Evolutionary conservation across 2,797 vertebrate genomes (phyloP), one percentile per base, ranked within the genome.

Genomic region (Diceros bicornis): DNA sequence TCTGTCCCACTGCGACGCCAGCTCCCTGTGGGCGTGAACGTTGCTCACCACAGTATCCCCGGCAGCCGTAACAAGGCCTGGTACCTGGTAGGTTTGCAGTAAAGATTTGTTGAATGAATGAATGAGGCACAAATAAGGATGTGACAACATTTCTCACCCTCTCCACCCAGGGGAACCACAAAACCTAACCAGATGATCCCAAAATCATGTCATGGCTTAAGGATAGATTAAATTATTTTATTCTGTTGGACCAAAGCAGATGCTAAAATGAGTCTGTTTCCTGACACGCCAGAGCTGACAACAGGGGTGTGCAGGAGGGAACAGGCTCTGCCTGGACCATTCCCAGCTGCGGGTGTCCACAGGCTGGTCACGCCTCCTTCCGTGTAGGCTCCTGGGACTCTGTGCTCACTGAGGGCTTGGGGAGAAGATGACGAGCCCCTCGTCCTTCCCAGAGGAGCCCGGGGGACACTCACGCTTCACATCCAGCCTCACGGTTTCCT

Each of bases 391-490:
- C 84, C 71, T 13, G 11, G 13, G 20, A 47, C 61, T 86, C 0
- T 4, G 41, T 25, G 29, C n/a, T 4, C 44, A 7, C 20, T 10
- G 29, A 4, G 7, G n/a, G 18, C 9, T 4, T 50, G n/a, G n/a
- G 41, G 52, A 71, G 64, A 61, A 93, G 59, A 41, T n/a, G 55
- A 47, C 29, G 75, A 32, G 83, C 23, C 25, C 44, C 21, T 44
- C 1, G 0, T 55, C 78, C 74, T 64, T 71, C 88, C 75, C 90
- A 17, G 0, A 5, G 87, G 62, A 32, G 23, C 34, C 0, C 0
- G 0, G 0, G 59, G 50, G 62, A 79, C 29, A 98, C 98, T 98
- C 96, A 98, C 98, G n/a, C 71, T 97, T 96, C 52, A 98, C 97
- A 3, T 98, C 44, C 37, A 98, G 96, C 27, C 0, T 0, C 81